These are phyloP conservation scores for Cygnus atratus DNA, from an alignment of 2,113 vertebrate genomes.

Conservation along the genomic window DNA sequence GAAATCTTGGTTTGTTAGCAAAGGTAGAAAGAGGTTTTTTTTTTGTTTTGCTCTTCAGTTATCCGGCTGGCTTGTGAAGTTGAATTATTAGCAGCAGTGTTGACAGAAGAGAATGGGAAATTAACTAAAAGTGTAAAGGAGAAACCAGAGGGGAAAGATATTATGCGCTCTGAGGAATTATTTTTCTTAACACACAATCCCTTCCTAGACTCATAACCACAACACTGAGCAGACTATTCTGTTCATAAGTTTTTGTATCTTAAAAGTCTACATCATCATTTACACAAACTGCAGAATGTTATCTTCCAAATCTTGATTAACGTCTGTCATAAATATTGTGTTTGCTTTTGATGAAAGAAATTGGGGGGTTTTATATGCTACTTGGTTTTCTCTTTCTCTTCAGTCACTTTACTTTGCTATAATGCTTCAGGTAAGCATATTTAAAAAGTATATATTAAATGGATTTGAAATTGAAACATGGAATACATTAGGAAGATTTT, in stretches of 20 bases:
- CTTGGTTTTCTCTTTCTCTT: not conserved
- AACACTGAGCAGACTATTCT: not conserved
- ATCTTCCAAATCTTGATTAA: not conserved
- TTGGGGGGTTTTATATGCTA: not conserved
- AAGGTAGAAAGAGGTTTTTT: not conserved
- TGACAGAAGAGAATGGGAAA: not conserved
- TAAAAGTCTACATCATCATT: not conserved
- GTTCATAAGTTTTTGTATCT: not conserved
- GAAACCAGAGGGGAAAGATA: not conserved
- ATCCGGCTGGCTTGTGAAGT: not conserved
- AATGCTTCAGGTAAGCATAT: not conserved
- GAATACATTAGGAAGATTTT: not conserved
- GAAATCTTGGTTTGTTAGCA: not conserved
- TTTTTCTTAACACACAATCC: not conserved
- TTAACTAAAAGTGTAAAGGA: not conserved
- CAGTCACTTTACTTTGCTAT: not conserved
- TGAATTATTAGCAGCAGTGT: not conserved
- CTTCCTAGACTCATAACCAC: not conserved
- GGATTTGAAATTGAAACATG: not conserved
- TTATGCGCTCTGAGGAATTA: not conserved
- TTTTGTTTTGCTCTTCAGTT: not conserved
- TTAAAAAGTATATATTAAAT: not conserved
- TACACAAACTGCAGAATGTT: not conserved
- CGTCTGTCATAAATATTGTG: not conserved
- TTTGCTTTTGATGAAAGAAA: not conserved